Evolutionary conservation across 2,888 invertebrate genomes (phyloP).

Genomic region (Lasioglossum morio): DNA sequence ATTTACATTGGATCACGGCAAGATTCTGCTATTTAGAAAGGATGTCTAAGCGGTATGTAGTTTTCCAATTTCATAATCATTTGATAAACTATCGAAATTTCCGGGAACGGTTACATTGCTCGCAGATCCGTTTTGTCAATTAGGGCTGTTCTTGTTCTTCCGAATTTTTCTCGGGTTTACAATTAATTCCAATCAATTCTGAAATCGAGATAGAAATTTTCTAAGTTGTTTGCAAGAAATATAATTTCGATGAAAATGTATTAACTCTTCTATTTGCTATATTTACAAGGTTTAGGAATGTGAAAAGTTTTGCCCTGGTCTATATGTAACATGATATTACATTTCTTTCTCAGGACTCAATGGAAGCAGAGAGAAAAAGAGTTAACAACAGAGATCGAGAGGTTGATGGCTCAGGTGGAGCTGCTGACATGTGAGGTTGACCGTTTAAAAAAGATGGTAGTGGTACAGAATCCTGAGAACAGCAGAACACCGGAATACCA

Average conservation of each 20-base stretch:
- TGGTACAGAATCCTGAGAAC: too few relatives aligned
- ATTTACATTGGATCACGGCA: neutral
- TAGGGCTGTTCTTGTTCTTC: neutral
- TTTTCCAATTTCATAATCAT: neutral
- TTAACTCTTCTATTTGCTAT: neutral
- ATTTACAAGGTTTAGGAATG: neutral
- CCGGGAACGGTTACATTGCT: neutral
- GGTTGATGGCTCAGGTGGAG: slow-evolving; percentile 63
- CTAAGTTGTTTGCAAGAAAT: too few relatives aligned
- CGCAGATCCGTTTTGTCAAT: neutral
- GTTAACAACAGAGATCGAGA: slow-evolving; percentile 47
- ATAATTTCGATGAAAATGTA: neutral
- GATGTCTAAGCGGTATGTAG: slow-evolving; percentile 11
- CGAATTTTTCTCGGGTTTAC: neutral
- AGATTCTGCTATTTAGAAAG: slow-evolving; percentile 20
- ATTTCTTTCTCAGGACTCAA: neutral
- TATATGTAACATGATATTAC: neutral
- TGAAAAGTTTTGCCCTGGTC: neutral
- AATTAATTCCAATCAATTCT: neutral
- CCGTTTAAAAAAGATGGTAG: neutral
- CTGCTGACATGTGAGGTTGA: slow-evolving; percentile 56
- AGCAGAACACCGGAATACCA: too few relatives aligned
- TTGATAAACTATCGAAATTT: neutral
- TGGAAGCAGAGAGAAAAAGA: slow-evolving; percentile 4
- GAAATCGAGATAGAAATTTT: too few relatives aligned